phyloP scores from a whole-genome alignment of 2,888 invertebrate genomes.

The Drosophila seclusa region DNA sequence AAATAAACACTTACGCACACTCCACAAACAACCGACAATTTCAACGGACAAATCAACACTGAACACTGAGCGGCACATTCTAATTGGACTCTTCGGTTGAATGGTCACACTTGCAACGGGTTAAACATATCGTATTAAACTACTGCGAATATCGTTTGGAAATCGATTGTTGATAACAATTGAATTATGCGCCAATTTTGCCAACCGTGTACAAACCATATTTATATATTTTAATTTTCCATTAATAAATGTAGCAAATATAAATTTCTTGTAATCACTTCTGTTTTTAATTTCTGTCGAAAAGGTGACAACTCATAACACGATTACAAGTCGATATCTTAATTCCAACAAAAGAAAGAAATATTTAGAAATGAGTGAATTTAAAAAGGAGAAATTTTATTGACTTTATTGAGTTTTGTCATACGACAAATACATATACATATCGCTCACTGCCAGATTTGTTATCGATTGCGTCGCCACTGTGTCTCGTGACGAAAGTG shows the following conservation, averaged over 20 bases:
- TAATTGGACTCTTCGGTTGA: slow-evolving; percentile 30
- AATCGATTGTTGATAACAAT: slow-evolving; percentile 13
- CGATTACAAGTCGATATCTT: slow-evolving; percentile 1
- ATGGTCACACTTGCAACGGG: slow-evolving; percentile 49
- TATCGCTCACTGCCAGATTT: not conserved
- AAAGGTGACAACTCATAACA: slow-evolving; percentile 6
- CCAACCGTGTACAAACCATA: not conserved
- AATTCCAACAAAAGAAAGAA: not conserved
- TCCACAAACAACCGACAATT: slow-evolving; percentile 49
- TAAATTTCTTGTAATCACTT: not conserved
- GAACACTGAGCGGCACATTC: slow-evolving; percentile 52
- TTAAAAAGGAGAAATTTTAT: not conserved
- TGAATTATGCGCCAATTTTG: not conserved
- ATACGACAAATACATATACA: not conserved
- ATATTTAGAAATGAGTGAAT: slow-evolving; percentile 1
- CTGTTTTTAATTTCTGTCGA: not conserved
- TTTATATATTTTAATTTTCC: not conserved
- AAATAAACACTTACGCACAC: slow-evolving; percentile 28
- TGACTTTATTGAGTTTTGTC: not conserved
- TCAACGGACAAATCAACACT: slow-evolving; percentile 60
- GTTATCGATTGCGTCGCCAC: slow-evolving; percentile 21
- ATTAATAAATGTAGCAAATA: not conserved
- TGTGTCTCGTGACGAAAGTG: slow-evolving; percentile 8
- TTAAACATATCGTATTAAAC: not conserved
- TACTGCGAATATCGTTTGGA: not conserved